A percentile compares a stretch with the other conserved stretches of the same genome.
These are phyloP conservation scores for Amphipoea lucens DNA, from an alignment of 2,888 invertebrate genomes.

Conservation along the genomic window DNA sequence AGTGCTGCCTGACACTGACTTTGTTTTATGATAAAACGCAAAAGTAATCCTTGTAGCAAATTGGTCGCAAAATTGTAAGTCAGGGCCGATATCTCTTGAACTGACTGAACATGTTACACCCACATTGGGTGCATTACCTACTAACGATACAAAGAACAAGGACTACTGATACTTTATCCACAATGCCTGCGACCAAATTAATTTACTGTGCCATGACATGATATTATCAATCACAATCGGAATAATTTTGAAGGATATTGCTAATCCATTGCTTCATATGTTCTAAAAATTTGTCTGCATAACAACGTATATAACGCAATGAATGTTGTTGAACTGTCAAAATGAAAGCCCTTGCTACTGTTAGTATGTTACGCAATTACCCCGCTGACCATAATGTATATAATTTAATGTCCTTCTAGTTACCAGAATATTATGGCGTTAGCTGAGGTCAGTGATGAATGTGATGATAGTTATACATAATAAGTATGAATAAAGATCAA, in stretches of 20 bases:
- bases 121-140: neutral
- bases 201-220: neutral
- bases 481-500: neutral
- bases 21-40: neutral
- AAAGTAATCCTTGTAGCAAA: neutral
- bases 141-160: slow-evolving; percentile 1
- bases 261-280: neutral
- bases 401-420: neutral
- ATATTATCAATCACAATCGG: neutral
- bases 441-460: neutral
- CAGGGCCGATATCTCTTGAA: slow-evolving; percentile 6
- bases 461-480: neutral
- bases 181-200: neutral
- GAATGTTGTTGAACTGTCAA: too few relatives aligned
- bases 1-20: neutral
- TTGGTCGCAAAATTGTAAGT: slow-evolving; percentile 9
- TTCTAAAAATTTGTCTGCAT: neutral
- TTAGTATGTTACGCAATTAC: too few relatives aligned
- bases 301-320: neutral
- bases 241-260: neutral
- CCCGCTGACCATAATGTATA: neutral
- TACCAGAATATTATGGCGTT: neutral
- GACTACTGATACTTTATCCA: neutral
- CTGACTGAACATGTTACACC: neutral
- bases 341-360: too few relatives aligned